Base-by-base conservation (phyloP, 2,888 invertebrate species). In the Ariolimax columbianus region DNA sequence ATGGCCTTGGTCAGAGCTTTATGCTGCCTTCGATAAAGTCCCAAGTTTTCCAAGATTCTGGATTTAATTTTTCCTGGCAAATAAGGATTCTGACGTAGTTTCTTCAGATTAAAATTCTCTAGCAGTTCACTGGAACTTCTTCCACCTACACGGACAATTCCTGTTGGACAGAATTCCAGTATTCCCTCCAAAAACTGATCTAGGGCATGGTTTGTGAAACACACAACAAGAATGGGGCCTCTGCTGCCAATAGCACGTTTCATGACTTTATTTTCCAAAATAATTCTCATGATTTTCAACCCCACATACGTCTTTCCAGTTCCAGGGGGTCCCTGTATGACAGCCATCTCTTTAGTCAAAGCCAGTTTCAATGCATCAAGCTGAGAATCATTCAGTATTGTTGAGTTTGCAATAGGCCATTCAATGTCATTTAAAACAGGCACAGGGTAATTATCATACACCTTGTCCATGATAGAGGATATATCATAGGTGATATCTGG, bases 221-320 rank as follows among this genome's bases (percentile, higher is more conserved):
- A 93, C 36, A 94, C 91, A 70, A 93, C 88, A 43, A 94, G 84
- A 70, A 94, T 91, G 9, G 93, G 93, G 2, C 83, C 83, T 81
- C 40, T 55, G 70, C 38, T n/a, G 26, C 51, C 68, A 43, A 43
- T 30, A 36, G 66, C 38, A 23, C 59, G 30, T 23, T 75, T 75
- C 47, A 40, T 80, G 3, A 81, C 36, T 17, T 72, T 72, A 38
- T 97, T 97, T 82, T 95, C 93, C 0, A 97, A 93, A 38, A 97
- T 92, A 0, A 96, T 84, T 43, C 91, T 83, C 0, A 96, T 96
- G 36, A 98, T 96, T 77, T 96, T 96, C 59, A 97, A 94, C 0
- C 97, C 97, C 87, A 97, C 93, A 92, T 95, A 96, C 0, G 97
- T 97, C 95, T 97, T 97, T 0, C 97, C 97, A 0, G 97, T 97